Evolutionary conservation across 2,113 vertebrate species (phyloP).

Genomic region (Podarcis cretensis): DNA sequence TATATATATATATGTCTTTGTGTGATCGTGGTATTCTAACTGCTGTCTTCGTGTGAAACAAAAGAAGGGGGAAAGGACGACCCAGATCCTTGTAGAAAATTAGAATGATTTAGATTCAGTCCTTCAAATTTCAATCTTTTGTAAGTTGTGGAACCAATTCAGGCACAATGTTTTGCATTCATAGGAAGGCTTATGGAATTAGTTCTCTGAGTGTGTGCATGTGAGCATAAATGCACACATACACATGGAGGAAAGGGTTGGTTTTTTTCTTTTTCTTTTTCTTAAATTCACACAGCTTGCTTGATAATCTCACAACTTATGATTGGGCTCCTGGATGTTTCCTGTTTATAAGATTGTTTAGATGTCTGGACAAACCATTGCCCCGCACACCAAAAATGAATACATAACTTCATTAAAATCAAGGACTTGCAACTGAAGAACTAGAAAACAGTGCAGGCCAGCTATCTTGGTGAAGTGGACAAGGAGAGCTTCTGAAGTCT

Average conservation of each 20-base stretch:
- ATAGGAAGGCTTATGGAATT: background rate
- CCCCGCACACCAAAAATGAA: too few relatives aligned
- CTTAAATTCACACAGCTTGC: background rate
- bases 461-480: too few relatives aligned
- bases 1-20: conserved; percentile 31
- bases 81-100: conserved; percentile 48
- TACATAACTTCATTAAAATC: too few relatives aligned
- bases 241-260: background rate
- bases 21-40: conserved; percentile 25
- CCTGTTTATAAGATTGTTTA: background rate
- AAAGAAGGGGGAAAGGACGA: conserved; percentile 36
- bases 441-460: too few relatives aligned
- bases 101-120: background rate
- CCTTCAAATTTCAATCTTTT: background rate
- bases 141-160: background rate
- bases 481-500: too few relatives aligned
- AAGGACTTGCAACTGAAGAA: too few relatives aligned
- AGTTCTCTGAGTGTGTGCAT: background rate
- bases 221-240: too few relatives aligned
- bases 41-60: conserved; percentile 11
- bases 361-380: background rate
- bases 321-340: background rate
- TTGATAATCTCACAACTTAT: background rate
- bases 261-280: too few relatives aligned
- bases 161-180: background rate